Base-by-base conservation (phyloP, 1,140 invertebrate genomes). In the Dreissena polymorpha region DNA sequence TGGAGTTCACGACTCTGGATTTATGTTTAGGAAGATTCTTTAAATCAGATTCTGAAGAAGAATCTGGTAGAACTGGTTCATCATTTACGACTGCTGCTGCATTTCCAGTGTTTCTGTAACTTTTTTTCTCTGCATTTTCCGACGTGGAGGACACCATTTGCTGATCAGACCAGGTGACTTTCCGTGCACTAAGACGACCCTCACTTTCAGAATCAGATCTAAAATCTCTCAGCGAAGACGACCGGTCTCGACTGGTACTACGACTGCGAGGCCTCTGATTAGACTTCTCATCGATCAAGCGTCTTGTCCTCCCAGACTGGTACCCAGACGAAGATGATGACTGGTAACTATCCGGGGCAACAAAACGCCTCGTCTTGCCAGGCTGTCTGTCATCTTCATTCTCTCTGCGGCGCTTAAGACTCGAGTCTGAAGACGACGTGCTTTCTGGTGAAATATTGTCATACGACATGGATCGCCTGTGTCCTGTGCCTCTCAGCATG, bases 91-190 rank as follows among this genome's bases (percentile, higher is more conserved):
- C 51, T 13, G 53, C 25, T 80, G 18, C 7, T 5, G 16, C 13
- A n/a, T n/a, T 80, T 50, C 14, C 21, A 12, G 57, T 23, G 16
- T 60, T 60, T 23, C 57, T 60, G 57, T 60, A 60, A 3, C 3
- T 10, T 60, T 60, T 23, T 10, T 60, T 23, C 12, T 60, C 57
- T 60, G 23, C 12, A 6, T 29, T n/a, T n/a, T 73, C 79, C 25
- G 79, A 64, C 23, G 79, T 82, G 10, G 79, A 82, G 14, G 79
- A 55, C 12, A 82, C 79, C n/a, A 16, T n/a, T n/a, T 82, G 79
- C 23, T 82, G 79, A 53, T 82, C 79, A 55, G 70, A 82, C 79
- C 79, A 82, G 10, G 79, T 64, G 13, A 82, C 79, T 49, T 55
- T 73, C 68, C 67, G 68, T 70, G 76, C 65, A 13, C 27, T 68